Percentiles rank a stretch among this genome's conserved stretches.
These are phyloP conservation scores for Pissodes strobi DNA, from an alignment of 1,140 invertebrate species.

Conservation along the genomic window DNA sequence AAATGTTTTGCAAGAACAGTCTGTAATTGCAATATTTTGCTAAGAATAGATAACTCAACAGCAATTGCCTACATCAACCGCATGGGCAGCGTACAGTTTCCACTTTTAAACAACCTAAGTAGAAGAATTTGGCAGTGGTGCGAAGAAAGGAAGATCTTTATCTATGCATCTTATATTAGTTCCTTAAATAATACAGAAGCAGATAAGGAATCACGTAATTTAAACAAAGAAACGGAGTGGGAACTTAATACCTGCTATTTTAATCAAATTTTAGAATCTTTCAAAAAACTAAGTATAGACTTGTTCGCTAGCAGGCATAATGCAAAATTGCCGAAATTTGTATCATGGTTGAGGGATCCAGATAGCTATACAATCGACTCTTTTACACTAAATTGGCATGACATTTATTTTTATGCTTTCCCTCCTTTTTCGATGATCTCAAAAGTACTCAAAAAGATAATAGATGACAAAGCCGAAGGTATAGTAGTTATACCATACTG, in stretches of 20 bases:
- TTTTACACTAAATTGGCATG: too few relatives aligned
- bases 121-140: conserved; percentile 45
- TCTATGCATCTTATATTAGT: conserved; percentile 41
- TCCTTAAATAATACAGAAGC: conserved; percentile 40
- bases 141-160: conserved; percentile 40
- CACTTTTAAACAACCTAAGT: background rate
- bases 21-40: conserved; percentile 20
- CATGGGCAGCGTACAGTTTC: conserved; percentile 35
- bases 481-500: conserved; percentile 46
- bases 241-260: conserved; percentile 5
- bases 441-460: conserved; percentile 42
- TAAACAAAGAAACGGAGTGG: background rate
- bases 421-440: too few relatives aligned
- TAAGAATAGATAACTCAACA: conserved; percentile 42
- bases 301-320: conserved; percentile 45
- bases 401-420: conserved; percentile 49
- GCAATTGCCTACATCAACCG: conserved; percentile 56
- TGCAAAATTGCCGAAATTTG: conserved; percentile 41
- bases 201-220: conserved; percentile 39
- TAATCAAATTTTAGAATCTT: conserved; percentile 20
- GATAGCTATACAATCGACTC: conserved; percentile 37
- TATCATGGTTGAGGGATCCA: conserved; percentile 40
- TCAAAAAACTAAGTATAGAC: conserved; percentile 43
- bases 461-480: too few relatives aligned
- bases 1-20: conserved; percentile 41